Evolutionary conservation across 2,113 vertebrate genomes (phyloP), one percentile per base, ranked within the genome.

Genomic region (Larimichthys polyactis): DNA sequence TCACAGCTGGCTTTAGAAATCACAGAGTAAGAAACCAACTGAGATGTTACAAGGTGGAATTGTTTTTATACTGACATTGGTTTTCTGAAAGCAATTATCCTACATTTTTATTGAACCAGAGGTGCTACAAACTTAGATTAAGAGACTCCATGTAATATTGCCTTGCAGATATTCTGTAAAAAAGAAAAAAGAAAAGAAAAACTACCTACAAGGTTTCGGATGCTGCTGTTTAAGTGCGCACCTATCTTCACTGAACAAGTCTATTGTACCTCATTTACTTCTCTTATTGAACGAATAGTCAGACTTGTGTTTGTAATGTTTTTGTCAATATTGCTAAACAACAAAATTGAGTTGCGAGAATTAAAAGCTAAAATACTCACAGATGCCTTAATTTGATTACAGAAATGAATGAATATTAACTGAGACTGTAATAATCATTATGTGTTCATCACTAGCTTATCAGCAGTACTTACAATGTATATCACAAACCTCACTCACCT

Each of bases 1-100:
- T 78, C 66, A 40, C 78, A 81, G 74, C 59, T 89, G 84, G 68
- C 12, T 15, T 79, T 40, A 44, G 27, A 75, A 64, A 85, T 69
- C 64, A 65, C n/a, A 70, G 55, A 65, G 54, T 75, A 49, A 79
- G 57, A 83, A 58, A 67, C 22, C 49, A 22, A 20, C 63, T 54
- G 12, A 36, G 9, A 66, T 43, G 27, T 54, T 32, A 22, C 12
- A 76, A 27, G 32, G 24, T 12, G 11, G 22, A 78, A 20, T 76
- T 69, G 10, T 65, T 3, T 75, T 75, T 11, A 43, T 40, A 54
- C 11, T 60, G 59, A 36, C 46, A 11, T 40, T 40, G 11, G 27
- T 71, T 71, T 36, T 57, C 12, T 48, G 7, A 55, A 71, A 65
- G 3, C 36, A 44, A 20, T 12, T 60, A 11, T 59, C 32, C 20